Evolutionary conservation across 1,140 invertebrate genomes (phyloP), one percentile per base, ranked within the genome.

Genomic region (Onthophagus taurus): DNA sequence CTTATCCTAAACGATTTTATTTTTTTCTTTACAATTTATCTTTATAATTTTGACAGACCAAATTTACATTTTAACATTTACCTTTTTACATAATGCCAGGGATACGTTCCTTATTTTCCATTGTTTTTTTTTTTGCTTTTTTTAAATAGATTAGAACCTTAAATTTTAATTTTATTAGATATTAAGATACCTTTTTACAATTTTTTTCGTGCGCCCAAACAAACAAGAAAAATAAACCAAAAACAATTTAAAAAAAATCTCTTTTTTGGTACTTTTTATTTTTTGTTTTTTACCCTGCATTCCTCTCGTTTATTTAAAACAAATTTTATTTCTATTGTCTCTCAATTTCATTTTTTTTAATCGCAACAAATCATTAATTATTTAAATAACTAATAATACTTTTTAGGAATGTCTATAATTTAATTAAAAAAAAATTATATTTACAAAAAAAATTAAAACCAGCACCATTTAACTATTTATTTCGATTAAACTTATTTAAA

Each of bases 11-110:
- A n/a, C n/a, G n/a, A n/a, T n/a, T n/a, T n/a, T n/a, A n/a, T n/a
- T n/a, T n/a, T n/a, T n/a, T n/a, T n/a, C n/a, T n/a, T n/a, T n/a
- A n/a, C n/a, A n/a, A n/a, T n/a, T n/a, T n/a, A n/a, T n/a, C n/a
- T n/a, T n/a, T n/a, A n/a, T n/a, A n/a, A n/a, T n/a, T n/a, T n/a
- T n/a, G n/a, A n/a, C n/a, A n/a, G n/a, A n/a, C 57, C 53, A 55
- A 41, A 45, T 56, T 58, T 61, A 53, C 53, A 61, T 59, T 54
- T 57, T 60, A 54, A 42, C 50, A 52, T 44, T 56, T 48, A 53
- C 54, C n/a, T 59, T 58, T 59, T 49, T 61, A 59, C 56, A 60
- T 59, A 55, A 59, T 61, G 59, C 59, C 59, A 61, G 56, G 58
- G 59, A 52, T 58, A 52, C 47, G 59, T 61, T 61, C 59, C 59